phyloP scores from a whole-genome alignment of 2,797 vertebrate species.

The Chelmon rostratus region DNA sequence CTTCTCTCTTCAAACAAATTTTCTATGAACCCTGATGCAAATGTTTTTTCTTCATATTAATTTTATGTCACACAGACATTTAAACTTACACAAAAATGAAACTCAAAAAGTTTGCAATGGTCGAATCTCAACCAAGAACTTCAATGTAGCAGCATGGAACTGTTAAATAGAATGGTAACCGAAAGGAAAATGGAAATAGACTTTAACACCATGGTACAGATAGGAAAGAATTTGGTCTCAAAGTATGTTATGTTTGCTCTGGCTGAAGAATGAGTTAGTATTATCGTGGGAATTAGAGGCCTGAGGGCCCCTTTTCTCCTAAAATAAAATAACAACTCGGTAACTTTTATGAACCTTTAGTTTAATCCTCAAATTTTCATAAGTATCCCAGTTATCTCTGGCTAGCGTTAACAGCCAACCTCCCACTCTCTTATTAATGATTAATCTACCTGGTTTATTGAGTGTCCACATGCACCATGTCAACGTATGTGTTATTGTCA shows the following conservation, averaged over 20 bases:
- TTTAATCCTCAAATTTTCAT: not conserved
- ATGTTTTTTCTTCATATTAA: not conserved
- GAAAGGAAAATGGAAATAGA: not conserved
- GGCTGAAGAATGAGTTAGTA: not conserved
- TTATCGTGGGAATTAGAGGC: not conserved
- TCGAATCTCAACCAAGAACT: not conserved
- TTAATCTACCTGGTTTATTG: constrained; percentile 1
- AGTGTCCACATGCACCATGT: constrained; percentile 13
- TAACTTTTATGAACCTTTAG: not conserved
- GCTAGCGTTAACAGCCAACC: not conserved
- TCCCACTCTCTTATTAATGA: constrained; percentile 5
- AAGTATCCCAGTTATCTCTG: not conserved
- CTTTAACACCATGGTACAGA: not conserved
- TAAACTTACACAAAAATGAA: not conserved
- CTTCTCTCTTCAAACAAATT: constrained; percentile 3
- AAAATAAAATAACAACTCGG: not conserved
- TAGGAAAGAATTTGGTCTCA: not conserved
- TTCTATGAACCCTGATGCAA: not conserved
- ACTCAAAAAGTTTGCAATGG: not conserved
- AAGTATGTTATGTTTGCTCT: not conserved
- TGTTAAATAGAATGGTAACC: not conserved
- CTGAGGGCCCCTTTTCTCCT: not conserved
- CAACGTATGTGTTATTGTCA: not conserved
- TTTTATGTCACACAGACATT: not conserved
- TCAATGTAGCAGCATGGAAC: not conserved